phyloP scores from a whole-genome alignment of 1,140 invertebrate genomes.

The Penaeus indicus region DNA sequence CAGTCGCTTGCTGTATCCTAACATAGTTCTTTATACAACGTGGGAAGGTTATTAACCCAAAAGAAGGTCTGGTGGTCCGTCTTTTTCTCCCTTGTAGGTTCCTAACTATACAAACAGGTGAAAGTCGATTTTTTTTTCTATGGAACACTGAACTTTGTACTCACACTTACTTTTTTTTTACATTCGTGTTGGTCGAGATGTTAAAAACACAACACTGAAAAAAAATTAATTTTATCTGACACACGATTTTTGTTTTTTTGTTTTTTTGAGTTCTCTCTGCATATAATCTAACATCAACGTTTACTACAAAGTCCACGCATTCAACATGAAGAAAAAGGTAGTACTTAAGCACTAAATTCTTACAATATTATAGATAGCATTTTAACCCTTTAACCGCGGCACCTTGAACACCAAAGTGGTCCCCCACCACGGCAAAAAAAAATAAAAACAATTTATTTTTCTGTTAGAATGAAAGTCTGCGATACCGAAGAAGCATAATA shows the following conservation, averaged over 20 bases:
- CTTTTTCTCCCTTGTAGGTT: neutral
- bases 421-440: no score
- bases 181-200: constrained; percentile 28
- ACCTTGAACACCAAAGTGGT: no score
- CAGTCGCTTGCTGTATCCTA: constrained; percentile 14
- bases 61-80: neutral
- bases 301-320: constrained; percentile 48
- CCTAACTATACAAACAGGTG: constrained; percentile 23
- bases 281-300: constrained; percentile 48
- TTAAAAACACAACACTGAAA: constrained; percentile 22
- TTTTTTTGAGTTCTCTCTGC: constrained; percentile 10
- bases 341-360: constrained; percentile 53
- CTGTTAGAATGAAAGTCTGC: no score
- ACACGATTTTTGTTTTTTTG: neutral
- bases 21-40: constrained; percentile 28
- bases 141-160: constrained; percentile 43
- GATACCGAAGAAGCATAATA: no score
- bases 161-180: constrained; percentile 20
- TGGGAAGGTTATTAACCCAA: neutral
- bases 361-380: constrained; percentile 50
- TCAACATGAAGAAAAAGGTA: constrained; percentile 42
- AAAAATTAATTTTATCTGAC: neutral
- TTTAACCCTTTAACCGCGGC: no score
- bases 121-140: constrained; percentile 15
- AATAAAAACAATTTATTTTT: no score